phyloP scores from a whole-genome alignment of 2,113 vertebrate genomes.

The Poeciliopsis turrubarensis region DNA sequence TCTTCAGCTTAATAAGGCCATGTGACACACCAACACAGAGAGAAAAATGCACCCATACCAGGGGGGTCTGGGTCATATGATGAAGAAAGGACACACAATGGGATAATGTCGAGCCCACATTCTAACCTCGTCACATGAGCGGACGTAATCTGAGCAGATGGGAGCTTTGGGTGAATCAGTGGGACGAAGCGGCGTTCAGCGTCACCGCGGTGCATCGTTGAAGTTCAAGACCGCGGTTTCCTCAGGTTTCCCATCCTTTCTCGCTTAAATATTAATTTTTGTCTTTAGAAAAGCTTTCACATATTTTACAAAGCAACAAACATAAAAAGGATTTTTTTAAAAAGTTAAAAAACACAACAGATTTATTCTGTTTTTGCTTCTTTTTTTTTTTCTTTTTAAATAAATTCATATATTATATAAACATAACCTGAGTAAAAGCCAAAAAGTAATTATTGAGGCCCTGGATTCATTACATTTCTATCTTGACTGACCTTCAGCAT shows the following conservation, averaged over 20 bases:
- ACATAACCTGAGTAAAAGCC: neutral
- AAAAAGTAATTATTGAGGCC: neutral
- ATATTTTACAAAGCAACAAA: neutral
- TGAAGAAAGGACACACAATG: conserved; percentile 50
- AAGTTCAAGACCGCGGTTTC: neutral
- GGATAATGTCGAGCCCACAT: conserved; percentile 49
- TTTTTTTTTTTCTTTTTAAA: no score
- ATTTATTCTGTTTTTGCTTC: neutral
- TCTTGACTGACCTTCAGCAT: no score
- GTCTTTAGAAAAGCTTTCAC: neutral
- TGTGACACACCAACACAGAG: conserved; percentile 57
- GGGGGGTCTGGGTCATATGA: conserved; percentile 69
- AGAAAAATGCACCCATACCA: conserved; percentile 30
- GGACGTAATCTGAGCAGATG: conserved; percentile 40
- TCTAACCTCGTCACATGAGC: conserved; percentile 58
- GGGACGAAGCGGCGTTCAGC: conserved; percentile 11
- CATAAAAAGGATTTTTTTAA: no score
- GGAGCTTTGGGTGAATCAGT: conserved; percentile 22
- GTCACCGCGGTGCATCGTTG: conserved; percentile 3
- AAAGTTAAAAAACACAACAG: neutral
- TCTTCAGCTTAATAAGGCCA: conserved; percentile 63
- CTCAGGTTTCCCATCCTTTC: neutral
- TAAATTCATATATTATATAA: no score
- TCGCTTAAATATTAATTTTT: no score
- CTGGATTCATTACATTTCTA: neutral